Evolutionary conservation across 2,888 invertebrate genomes (phyloP), one percentile per base, ranked within the genome.

Genomic region (Chrysomela aeneicollis): DNA sequence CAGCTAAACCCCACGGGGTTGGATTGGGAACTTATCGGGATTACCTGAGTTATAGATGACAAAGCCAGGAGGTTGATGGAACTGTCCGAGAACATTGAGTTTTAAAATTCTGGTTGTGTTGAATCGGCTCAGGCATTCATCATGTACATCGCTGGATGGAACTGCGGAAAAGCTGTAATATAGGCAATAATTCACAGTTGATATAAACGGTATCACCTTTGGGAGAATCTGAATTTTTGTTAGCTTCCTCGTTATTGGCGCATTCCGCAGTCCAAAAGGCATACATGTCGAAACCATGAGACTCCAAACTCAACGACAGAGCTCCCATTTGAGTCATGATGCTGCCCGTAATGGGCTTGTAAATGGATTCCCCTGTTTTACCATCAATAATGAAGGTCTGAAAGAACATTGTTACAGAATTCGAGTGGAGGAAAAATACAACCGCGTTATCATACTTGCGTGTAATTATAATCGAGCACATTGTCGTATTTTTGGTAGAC

Each of bases 221-320:
- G 37, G 63, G 18, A 17, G 52, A 5, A 12, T 58, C 62, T 46
- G 59, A 22, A 57, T 69, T 70, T 42, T 69, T 69, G 30, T 67
- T 62, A 30, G 65, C 66, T 18, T 72, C 73, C 1, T 67, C 59
- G n/a, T n/a, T n/a, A 47, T 82, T 83, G 52, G 82, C 82, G 64
- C 91, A 91, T 74, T 92, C 89, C 0, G 89, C 87, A 32, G 89
- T 88, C 93, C 93, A 94, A 78, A 90, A 91, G 0, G 93, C 79
- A 76, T 91, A 93, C 78, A 92, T 86, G 78, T 94, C 93, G 72
- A 91, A 90, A 0, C 92, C 92, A 69, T 84, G 85, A 8, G 85
- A 86, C 70, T 87, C 86, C 65, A 87, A 84, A 15, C 86, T 86
- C 50, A 90, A 74, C 0, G 87, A 84, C 22, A 89, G 78, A 10